phyloP scores from a whole-genome alignment of 1,140 invertebrate species.

The Polypedilum vanderplanki region DNA sequence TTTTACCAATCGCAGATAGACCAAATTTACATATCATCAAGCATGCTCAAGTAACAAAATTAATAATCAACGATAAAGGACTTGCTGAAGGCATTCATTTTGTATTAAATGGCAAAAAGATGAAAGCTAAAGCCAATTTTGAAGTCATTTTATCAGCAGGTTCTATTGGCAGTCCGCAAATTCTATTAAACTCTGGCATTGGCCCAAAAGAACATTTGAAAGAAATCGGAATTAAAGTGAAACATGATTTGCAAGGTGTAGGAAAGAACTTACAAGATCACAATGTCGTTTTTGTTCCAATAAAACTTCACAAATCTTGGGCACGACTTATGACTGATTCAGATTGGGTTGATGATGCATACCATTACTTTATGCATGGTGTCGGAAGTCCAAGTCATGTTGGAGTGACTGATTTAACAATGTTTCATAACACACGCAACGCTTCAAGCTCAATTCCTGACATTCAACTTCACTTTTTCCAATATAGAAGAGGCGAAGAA shows the following conservation, averaged over 20 bases:
- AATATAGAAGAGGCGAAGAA: background rate
- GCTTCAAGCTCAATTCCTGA: slow-evolving; percentile 32
- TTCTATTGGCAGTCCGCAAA: slow-evolving; percentile 51
- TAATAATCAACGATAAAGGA: slow-evolving; percentile 41
- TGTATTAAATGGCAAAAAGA: slow-evolving; percentile 39
- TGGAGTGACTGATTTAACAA: slow-evolving; percentile 44
- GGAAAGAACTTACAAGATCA: slow-evolving; percentile 62
- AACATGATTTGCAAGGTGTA: slow-evolving; percentile 52
- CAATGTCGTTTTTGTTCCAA: slow-evolving; percentile 43
- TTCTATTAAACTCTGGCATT: slow-evolving; percentile 66
- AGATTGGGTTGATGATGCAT: slow-evolving; percentile 44
- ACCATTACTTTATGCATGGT: slow-evolving; percentile 45
- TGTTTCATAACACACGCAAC: slow-evolving; percentile 43
- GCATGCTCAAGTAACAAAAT: slow-evolving; percentile 44
- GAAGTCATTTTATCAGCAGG: slow-evolving; percentile 61
- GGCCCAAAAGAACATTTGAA: slow-evolving; percentile 60
- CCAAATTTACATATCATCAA: slow-evolving; percentile 51
- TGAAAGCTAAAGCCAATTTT: slow-evolving; percentile 48
- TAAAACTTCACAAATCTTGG: slow-evolving; percentile 39
- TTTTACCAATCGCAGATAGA: slow-evolving; percentile 45
- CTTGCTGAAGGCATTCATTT: slow-evolving; percentile 35
- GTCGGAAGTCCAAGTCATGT: slow-evolving; percentile 44
- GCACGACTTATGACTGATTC: slow-evolving; percentile 36
- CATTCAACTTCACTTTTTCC: background rate
- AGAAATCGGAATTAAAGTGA: slow-evolving; percentile 48